Base-by-base conservation (phyloP, 1,140 invertebrate species). In the Penaeus japonicus region DNA sequence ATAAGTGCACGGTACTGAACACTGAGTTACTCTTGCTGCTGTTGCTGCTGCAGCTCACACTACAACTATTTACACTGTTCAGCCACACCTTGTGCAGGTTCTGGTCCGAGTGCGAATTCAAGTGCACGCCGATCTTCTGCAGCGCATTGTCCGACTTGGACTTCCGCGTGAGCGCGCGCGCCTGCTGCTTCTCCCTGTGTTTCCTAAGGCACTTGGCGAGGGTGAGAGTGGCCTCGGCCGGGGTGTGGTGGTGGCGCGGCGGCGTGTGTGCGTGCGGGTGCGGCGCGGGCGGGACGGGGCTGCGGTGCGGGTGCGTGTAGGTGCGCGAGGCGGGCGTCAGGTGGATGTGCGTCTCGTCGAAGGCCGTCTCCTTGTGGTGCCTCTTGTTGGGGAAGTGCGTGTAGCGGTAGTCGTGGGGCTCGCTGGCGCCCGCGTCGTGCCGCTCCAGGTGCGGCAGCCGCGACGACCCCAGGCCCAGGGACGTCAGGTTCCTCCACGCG, bases 141-240 rank as follows among this genome's bases (percentile, higher is more conserved):
- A 92, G 90, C 84, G 90, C 92, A 90, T 92, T 92, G 89, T 92
- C 92, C 4, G 92, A 92, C 87, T 92, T 92, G 32, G 92, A 92
- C 85, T 92, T 92, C 5, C 90, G 90, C 35, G 91, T 91, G 62
- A 92, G 89, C 12, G 90, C 82, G 77, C 90, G 89, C 75, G 79
- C 85, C 35, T 89, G 87, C 89, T 89, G 87, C 88, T 89, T 86
- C 81, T 89, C 87, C 53, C 87, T 87, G 78, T 89, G 90, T 80
- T 89, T 90, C 73, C 90, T 89, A 77, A 91, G 89, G 87, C 91
- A 91, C 84, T 91, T 91, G 57, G 90, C 90, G 85, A 90, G 90
- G 18, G 88, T 87, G 82, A 83, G 88, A 27, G 89, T 77, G 77
- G 86, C 82, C 73, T 79, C 53, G 75, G 54, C 54, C 57, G 90